phyloP scores from a whole-genome alignment of 2,888 invertebrate species.

The Trachelus stipa region DNA sequence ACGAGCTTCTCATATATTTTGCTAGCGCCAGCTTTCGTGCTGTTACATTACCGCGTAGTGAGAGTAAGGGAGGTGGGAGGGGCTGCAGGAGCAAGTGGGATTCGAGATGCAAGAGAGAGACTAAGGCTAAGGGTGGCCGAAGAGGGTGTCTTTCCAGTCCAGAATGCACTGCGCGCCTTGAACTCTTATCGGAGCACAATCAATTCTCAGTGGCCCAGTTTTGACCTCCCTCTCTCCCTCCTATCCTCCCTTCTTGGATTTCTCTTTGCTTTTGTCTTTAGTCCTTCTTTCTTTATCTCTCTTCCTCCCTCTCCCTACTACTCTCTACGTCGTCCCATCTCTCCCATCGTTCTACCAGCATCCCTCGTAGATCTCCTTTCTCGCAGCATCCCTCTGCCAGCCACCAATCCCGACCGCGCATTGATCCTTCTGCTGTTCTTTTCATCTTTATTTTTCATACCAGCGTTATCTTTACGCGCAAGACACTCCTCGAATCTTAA shows the following conservation, averaged over 20 bases:
- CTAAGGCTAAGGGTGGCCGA: conserved; percentile 17
- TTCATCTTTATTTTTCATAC: conserved; percentile 23
- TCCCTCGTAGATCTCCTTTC: no score
- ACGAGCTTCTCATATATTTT: conserved; percentile 52
- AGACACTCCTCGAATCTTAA: conserved; percentile 26
- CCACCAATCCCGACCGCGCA: no score
- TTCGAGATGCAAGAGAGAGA: conserved; percentile 16
- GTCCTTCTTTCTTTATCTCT: not conserved
- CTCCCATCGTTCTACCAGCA: no score
- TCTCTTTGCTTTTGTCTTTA: conserved; percentile 18
- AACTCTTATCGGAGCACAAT: conserved; percentile 32
- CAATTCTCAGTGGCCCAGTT: conserved; percentile 32
- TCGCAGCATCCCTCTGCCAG: no score
- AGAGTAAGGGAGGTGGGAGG: conserved; percentile 18
- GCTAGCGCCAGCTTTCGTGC: conserved; percentile 36
- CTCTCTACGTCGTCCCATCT: no score
- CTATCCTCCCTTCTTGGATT: conserved; percentile 2
- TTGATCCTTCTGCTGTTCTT: conserved; percentile 12
- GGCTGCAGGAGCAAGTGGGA: conserved; percentile 8
- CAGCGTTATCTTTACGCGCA: conserved; percentile 11
- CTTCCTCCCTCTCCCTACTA: not conserved
- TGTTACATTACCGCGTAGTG: conserved; percentile 32
- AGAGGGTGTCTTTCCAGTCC: conserved; percentile 31
- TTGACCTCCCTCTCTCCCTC: conserved; percentile 12
- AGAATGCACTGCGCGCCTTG: conserved; percentile 2